Evolutionary conservation across 2,888 invertebrate genomes (phyloP).

Genomic region (Smittia sp.): DNA sequence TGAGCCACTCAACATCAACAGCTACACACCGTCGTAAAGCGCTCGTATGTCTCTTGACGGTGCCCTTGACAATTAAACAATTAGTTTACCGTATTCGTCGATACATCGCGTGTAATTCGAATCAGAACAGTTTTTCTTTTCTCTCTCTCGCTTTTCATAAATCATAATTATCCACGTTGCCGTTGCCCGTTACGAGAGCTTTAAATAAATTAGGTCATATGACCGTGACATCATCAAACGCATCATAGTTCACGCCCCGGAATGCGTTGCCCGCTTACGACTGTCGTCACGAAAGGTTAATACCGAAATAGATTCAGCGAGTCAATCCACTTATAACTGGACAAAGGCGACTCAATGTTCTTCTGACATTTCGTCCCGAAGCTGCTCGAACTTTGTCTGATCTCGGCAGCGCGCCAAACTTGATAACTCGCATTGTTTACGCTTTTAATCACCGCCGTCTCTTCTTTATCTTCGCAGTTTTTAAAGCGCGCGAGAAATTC

Average conservation of each 20-base stretch:
- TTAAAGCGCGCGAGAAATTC: conserved; percentile 32
- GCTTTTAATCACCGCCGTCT: conserved; percentile 4
- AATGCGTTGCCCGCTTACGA: neutral
- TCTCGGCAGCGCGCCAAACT: neutral
- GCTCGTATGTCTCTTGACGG: neutral
- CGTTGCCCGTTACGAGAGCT: too few relatives aligned
- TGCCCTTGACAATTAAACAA: conserved; percentile 22
- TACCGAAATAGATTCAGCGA: neutral
- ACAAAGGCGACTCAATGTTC: neutral
- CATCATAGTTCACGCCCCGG: neutral
- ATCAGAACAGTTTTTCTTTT: neutral
- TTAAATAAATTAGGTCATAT: neutral
- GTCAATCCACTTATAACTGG: neutral
- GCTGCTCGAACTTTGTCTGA: neutral
- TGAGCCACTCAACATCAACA: neutral
- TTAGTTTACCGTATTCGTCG: neutral
- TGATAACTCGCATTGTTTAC: conserved; percentile 28
- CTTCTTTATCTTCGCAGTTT: neutral
- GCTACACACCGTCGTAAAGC: neutral
- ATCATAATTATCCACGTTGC: too few relatives aligned
- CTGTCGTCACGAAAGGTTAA: conserved; percentile 19
- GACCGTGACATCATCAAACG: neutral
- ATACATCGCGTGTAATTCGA: neutral
- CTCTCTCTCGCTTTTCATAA: neutral
- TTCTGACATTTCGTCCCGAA: conserved; percentile 13